These are phyloP conservation scores for Amphimallon solstitiale DNA, from an alignment of 2,888 invertebrate species.

Conservation along the genomic window DNA sequence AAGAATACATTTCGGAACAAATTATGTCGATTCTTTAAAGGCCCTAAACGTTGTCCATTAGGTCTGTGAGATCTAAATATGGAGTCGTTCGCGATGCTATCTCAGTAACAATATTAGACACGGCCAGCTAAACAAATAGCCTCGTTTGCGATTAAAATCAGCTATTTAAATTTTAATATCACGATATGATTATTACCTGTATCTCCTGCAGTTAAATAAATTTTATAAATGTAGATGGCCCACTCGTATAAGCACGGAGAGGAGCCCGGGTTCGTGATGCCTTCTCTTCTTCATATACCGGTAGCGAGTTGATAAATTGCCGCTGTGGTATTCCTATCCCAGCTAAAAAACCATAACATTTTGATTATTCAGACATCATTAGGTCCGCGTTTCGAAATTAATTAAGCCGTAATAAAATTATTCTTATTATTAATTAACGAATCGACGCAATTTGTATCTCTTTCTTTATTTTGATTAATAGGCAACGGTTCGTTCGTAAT, in stretches of 20 bases:
- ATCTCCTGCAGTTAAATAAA: constrained; percentile 37
- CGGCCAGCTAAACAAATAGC: constrained; percentile 58
- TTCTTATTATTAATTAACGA: constrained; percentile 10
- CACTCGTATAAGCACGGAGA: constrained; percentile 4
- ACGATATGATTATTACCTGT: constrained; percentile 40
- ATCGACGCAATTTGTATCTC: constrained; percentile 16
- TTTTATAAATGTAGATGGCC: constrained; percentile 23
- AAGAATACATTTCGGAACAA: constrained; percentile 22
- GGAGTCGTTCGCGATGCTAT: constrained; percentile 49
- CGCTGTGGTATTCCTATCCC: constrained; percentile 11
- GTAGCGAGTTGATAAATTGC: constrained; percentile 29
- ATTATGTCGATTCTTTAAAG: constrained; percentile 21
- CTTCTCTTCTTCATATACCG: not conserved
- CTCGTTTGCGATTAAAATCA: constrained; percentile 59
- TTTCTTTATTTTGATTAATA: not conserved
- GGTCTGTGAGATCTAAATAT: constrained; percentile 29
- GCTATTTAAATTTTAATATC: constrained; percentile 57
- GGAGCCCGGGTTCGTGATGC: constrained; percentile 4
- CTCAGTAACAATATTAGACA: constrained; percentile 56
- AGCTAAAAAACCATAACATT: constrained; percentile 12
- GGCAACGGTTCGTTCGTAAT: no score
- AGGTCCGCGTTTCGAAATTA: constrained; percentile 16
- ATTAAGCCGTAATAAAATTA: constrained; percentile 31
- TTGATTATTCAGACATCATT: constrained; percentile 32
- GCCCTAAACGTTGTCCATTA: constrained; percentile 28